Evolutionary conservation across 2,888 invertebrate genomes (phyloP).

Genomic region (Podotricha telesiphe): DNA sequence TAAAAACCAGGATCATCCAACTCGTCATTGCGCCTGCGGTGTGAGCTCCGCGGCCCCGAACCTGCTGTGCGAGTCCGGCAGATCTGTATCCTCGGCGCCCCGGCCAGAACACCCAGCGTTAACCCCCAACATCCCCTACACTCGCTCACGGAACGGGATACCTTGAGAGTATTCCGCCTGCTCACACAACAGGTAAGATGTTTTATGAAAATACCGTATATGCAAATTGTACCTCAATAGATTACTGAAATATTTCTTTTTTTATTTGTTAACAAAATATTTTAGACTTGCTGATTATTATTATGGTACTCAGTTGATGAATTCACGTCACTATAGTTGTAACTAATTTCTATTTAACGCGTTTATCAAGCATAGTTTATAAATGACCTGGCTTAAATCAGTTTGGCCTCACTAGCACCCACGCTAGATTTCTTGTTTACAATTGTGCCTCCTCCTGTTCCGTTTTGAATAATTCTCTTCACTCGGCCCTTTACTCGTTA

Average conservation of each 20-base stretch:
- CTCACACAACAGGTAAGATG: constrained; percentile 66
- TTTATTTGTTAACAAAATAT: no score
- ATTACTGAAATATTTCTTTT: no score
- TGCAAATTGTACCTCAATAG: no score
- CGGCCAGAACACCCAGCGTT: constrained; percentile 48
- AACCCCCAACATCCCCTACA: constrained; percentile 87
- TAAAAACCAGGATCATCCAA: constrained; percentile 61
- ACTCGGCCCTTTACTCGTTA: no score
- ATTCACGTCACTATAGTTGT: not conserved
- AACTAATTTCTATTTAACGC: not conserved
- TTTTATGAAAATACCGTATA: not conserved
- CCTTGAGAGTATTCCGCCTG: constrained; percentile 94
- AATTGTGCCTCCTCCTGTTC: not conserved
- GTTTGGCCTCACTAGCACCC: not conserved
- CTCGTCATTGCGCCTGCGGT: constrained; percentile 85
- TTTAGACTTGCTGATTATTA: no score
- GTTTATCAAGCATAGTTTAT: not conserved
- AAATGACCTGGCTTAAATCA: not conserved
- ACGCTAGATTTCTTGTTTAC: not conserved
- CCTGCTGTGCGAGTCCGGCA: constrained; percentile 95
- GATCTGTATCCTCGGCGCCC: constrained; percentile 78
- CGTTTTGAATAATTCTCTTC: not conserved
- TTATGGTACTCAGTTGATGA: not conserved
- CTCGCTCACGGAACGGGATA: constrained; percentile 94
- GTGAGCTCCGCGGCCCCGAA: constrained; percentile 96